Base-by-base conservation (phyloP, 2,888 invertebrate genomes). In the Poecilus cupreus region DNA sequence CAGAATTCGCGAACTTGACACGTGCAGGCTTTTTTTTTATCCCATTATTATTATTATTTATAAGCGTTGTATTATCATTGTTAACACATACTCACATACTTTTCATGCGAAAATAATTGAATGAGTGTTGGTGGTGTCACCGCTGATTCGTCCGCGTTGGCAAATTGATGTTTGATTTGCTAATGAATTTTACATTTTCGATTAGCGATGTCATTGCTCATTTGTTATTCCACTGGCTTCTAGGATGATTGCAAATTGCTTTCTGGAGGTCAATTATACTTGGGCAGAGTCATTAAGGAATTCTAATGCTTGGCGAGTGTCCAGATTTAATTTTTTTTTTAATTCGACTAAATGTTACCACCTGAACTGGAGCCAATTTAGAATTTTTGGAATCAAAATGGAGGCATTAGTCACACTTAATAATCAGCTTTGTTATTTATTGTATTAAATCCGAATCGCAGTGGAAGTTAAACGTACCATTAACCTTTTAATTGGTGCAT, bases 1-100 rank as follows among this genome's bases (percentile, higher is more conserved):
- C 60, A 64, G 64, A 77, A 43, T 77, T 43, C 77, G 77, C 77
- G 64, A 77, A 60, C 64, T 77, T 60, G 77, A 77, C 77, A 77
- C 64, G 57, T 77, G 60, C 64, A 13, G 13, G 22, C 2, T 77
- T n/a, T 60, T 77, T 77, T 60, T 77, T 77, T 72, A n/a, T 72
- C 46, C 46, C 13, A 46, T 75, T 51, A 57, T 54, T 57, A 76
- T 37, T 57, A n/a, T 46, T 72, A 72, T 68, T 68, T 68, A 39
- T 68, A 68, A 68, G 39, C 68, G 37, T 22, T 60, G 60, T 22
- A 60, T 60, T 60, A 60, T 16, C 54, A 54, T 26, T 60, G 24
- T 60, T 11, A 60, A 4, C 18, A 51, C 16, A 51, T 18, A 51
- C 2, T 6, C 26, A 13, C 60, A 26, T 60, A 22, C 26, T 26